A percentile compares a stretch with the other conserved stretches of the same genome.
These are phyloP conservation scores for Caretta caretta DNA, from an alignment of 2,113 vertebrate species.

Conservation along the genomic window DNA sequence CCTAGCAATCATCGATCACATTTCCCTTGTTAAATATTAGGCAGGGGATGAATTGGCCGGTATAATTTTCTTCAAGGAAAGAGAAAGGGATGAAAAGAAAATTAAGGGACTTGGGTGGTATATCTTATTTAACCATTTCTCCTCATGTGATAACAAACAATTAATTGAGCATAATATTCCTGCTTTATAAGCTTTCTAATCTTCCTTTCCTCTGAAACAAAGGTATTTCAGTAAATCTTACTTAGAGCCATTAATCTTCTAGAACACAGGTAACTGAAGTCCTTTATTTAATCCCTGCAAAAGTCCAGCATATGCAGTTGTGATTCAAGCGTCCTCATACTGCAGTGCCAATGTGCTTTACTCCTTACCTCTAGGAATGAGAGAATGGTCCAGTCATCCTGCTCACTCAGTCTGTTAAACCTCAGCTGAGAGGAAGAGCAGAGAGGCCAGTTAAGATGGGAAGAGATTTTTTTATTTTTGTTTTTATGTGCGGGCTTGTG, in stretches of 20 bases:
- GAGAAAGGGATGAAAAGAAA: background rate
- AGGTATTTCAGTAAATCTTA: background rate
- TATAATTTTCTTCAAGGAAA: conserved; percentile 16
- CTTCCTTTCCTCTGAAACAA: background rate
- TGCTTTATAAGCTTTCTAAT: rapidly evolving
- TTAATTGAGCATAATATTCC: background rate
- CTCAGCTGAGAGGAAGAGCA: background rate
- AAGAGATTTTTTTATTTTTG: background rate
- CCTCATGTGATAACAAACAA: background rate
- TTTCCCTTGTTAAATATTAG: background rate
- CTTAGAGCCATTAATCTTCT: conserved; percentile 18
- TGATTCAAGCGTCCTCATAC: conserved; percentile 29
- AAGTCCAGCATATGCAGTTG: background rate
- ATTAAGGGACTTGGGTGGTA: rapidly evolving
- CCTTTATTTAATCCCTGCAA: background rate
- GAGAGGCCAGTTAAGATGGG: background rate
- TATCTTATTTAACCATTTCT: rapidly evolving
- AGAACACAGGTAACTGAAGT: conserved; percentile 5
- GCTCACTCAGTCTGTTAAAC: background rate
- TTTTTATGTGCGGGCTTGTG: background rate
- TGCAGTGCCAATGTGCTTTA: background rate
- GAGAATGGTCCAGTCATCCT: background rate
- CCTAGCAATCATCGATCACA: background rate
- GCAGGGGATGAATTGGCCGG: background rate
- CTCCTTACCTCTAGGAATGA: conserved; percentile 19